These are phyloP conservation scores for Bubo scandiacus DNA, from an alignment of 2,113 vertebrate species.

Conservation along the genomic window DNA sequence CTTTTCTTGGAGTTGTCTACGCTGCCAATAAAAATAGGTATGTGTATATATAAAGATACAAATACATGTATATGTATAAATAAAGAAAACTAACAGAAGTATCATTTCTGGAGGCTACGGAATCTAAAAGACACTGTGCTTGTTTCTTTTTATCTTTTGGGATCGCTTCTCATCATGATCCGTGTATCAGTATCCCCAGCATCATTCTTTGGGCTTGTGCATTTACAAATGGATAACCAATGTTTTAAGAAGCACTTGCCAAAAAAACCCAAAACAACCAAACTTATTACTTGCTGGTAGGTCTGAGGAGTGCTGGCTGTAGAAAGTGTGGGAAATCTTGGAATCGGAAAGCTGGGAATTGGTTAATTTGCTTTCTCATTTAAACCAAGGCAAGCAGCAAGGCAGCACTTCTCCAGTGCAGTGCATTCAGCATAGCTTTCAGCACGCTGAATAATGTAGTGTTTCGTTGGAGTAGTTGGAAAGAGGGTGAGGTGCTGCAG, in stretches of 20 bases:
- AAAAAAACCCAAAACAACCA: background rate
- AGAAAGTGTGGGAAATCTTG: background rate
- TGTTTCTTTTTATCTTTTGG: background rate
- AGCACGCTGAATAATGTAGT: background rate
- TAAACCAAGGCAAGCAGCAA: background rate
- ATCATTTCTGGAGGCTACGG: background rate
- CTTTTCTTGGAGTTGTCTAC: background rate
- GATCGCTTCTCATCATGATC: background rate
- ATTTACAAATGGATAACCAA: background rate
- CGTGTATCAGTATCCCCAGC: background rate
- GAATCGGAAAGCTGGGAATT: background rate
- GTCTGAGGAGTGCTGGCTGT: background rate
- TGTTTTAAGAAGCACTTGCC: background rate
- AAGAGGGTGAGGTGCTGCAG: background rate
- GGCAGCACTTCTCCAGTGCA: background rate
- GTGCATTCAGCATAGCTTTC: background rate
- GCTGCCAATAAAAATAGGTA: background rate
- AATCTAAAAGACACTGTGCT: background rate
- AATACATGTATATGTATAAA: background rate
- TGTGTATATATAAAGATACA: background rate
- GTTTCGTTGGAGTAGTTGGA: background rate
- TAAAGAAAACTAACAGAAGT: background rate
- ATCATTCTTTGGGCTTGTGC: background rate
- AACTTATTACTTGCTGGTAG: background rate
- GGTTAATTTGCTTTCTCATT: background rate